Percentiles rank a stretch among this genome's conserved stretches.
These are phyloP conservation scores for Lontra canadensis DNA, from an alignment of 2,113 vertebrate genomes.

Conservation along the genomic window DNA sequence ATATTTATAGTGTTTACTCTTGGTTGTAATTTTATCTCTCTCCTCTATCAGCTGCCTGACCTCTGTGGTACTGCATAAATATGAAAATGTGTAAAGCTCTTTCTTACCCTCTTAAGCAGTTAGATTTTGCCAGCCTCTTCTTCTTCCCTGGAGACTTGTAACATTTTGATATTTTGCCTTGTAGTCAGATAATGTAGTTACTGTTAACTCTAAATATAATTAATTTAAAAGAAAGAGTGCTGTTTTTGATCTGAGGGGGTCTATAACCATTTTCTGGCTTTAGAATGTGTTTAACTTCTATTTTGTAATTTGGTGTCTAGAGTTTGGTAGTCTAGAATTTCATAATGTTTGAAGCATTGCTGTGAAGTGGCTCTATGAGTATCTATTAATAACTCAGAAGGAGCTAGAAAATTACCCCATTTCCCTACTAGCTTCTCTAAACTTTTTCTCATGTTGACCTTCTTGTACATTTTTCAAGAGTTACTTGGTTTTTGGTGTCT, in stretches of 20 bases:
- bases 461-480: not conserved
- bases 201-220: not conserved
- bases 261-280: not conserved
- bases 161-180: not conserved
- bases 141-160: slow-evolving; percentile 7
- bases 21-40: slow-evolving; percentile 9
- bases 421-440: slow-evolving; percentile 10
- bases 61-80: not conserved
- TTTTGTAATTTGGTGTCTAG: not conserved
- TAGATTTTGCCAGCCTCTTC: not conserved
- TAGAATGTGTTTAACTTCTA: slow-evolving; percentile 20
- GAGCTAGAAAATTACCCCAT: not conserved
- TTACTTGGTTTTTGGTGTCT: not conserved
- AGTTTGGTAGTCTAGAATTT: not conserved
- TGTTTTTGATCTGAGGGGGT: not conserved
- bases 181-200: not conserved
- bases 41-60: not conserved
- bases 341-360: not conserved
- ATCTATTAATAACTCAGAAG: slow-evolving; percentile 30
- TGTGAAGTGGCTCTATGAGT: not conserved
- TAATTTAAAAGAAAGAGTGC: not conserved
- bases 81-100: not conserved
- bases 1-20: slow-evolving; percentile 11
- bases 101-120: slow-evolving; percentile 10
- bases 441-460: not conserved